phyloP scores from a whole-genome alignment of 2,888 invertebrate species.

The Hirtodrosophila duncani region DNA sequence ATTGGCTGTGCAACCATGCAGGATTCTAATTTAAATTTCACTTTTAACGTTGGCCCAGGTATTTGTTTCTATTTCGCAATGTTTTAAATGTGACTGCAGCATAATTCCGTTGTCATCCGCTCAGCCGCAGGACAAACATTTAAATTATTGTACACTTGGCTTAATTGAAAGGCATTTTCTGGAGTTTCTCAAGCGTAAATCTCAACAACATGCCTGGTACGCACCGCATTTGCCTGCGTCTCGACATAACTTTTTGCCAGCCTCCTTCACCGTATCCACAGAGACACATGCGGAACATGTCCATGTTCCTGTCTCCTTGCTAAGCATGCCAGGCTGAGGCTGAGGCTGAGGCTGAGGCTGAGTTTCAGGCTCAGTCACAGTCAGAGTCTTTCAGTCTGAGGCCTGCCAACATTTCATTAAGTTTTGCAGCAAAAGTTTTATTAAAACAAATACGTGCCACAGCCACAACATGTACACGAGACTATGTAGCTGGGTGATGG shows the following conservation, averaged over 20 bases:
- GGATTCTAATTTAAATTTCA: too few relatives aligned
- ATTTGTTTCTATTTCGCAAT: too few relatives aligned
- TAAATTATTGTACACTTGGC: constrained; percentile 42
- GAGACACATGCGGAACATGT: constrained; percentile 36
- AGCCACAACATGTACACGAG: constrained; percentile 34
- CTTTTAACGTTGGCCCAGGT: too few relatives aligned
- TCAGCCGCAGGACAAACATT: constrained; percentile 26
- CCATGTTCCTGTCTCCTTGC: not conserved
- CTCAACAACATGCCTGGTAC: constrained; percentile 68
- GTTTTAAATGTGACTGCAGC: too few relatives aligned
- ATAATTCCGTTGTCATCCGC: too few relatives aligned
- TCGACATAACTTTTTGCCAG: constrained; percentile 49
- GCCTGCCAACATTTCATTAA: constrained; percentile 68
- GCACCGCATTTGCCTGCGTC: constrained; percentile 19
- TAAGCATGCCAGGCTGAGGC: not conserved
- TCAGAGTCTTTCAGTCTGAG: constrained; percentile 19
- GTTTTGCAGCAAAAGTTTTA: constrained; percentile 71
- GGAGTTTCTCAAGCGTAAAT: constrained; percentile 59
- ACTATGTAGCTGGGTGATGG: not conserved
- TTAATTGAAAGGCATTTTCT: constrained; percentile 69
- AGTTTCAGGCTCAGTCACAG: constrained; percentile 3
- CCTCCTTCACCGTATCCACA: constrained; percentile 34
- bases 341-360: not conserved
- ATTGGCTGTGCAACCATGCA: too few relatives aligned
- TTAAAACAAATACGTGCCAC: constrained; percentile 70